phyloP scores from a whole-genome alignment of 2,113 vertebrate genomes.

The Calidris pygmaea region DNA sequence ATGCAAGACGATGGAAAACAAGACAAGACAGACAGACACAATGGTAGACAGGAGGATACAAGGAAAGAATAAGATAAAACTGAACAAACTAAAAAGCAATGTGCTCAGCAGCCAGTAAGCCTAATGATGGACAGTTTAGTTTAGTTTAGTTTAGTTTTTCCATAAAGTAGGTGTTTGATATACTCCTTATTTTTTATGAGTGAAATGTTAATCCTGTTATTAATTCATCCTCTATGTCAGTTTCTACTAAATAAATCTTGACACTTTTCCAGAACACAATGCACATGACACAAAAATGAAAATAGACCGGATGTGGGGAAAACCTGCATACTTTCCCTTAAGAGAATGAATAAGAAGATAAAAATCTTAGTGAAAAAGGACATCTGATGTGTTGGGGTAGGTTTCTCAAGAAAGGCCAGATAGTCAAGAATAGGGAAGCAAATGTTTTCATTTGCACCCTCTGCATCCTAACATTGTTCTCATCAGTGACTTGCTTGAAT shows the following conservation, averaged over 20 bases:
- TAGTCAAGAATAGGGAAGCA: not conserved
- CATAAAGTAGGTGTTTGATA: not conserved
- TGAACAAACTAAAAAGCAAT: not conserved
- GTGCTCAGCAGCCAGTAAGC: not conserved
- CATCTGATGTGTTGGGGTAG: not conserved
- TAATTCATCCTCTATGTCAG: not conserved
- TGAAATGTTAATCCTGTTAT: not conserved
- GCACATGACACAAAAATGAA: not conserved
- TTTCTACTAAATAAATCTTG: not conserved
- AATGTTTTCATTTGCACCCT: not conserved
- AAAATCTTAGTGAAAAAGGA: not conserved
- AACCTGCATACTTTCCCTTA: not conserved
- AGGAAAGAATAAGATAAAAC: not conserved
- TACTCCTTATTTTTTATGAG: not conserved
- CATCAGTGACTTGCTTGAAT: not conserved
- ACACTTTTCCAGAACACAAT: not conserved
- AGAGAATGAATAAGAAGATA: not conserved
- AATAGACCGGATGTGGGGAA: not conserved
- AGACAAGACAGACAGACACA: not conserved
- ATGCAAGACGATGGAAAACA: not conserved
- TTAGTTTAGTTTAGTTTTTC: not conserved
- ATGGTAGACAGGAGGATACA: not conserved
- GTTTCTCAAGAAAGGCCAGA: not conserved
- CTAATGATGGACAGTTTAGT: not conserved
- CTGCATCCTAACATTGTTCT: not conserved